Evolutionary conservation across 2,797 vertebrate genomes (phyloP), one percentile per base, ranked within the genome.

Genomic region (Coregonus suidteri): DNA sequence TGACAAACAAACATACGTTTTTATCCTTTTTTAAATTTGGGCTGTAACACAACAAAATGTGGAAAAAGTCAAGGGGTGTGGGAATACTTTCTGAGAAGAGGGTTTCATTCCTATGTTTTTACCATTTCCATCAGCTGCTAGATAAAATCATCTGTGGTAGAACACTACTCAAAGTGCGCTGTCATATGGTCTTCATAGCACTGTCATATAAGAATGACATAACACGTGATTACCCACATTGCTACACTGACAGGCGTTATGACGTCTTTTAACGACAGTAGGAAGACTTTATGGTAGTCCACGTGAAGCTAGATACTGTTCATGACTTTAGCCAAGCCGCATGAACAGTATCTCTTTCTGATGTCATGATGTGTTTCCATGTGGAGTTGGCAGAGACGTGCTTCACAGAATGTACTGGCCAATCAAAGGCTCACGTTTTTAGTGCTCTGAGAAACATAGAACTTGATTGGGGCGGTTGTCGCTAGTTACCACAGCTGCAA

Each of bases 401-500:
- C 74, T 70, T 56, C 51, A 67, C 56, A 47, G 65, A 67, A n/a
- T 76, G n/a, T 53, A 62, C 64, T 31, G 59, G 62, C 52, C 79
- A 67, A 25, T 15, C 11, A 5, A 72, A 52, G 47, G 20, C 62
- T 11, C 3, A 59, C 13, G 5, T 41, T 52, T 52, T 31, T 30
- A 53, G 64, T 53, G 64, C 3, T 13, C 9, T 5, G 51, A 73
- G 53, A 7, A 59, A 67, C 18, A 18, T 34, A 13, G 15, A 53
- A 13, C 13, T 15, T 53, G 52, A 52, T 52, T 13, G 7, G 1
- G 25, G 0, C 25, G 25, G 25, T 25, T 25, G 25, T 34, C 3
- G 31, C 31, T 34, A 34, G 31, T 34, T 34, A 34, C 31, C 31
- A 34, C 31, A 34, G 31, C 31, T 34, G 3, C 31, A 34, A 34